Evolutionary conservation across 2,113 vertebrate genomes (phyloP), one percentile per base, ranked within the genome.

Genomic region (Heliornis fulica): DNA sequence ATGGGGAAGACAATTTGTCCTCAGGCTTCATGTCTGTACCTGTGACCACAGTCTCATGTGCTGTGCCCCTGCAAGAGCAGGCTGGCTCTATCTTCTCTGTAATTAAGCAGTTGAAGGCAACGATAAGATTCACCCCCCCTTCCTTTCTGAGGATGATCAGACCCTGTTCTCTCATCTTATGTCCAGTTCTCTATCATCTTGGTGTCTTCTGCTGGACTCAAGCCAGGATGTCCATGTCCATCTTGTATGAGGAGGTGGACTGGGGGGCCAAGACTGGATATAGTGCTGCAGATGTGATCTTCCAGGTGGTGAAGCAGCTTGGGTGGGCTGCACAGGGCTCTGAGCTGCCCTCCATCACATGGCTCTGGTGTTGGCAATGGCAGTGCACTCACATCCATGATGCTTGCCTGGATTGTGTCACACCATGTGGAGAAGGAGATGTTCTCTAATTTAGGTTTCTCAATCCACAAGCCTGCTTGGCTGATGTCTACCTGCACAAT

Each of bases 211-310:
- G 25, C 45, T 80, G 89, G 60, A 28, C 16, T 36, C 31, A 54
- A 56, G 17, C 53, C 46, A 32, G 25, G 4, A 7, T 41, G 40
- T 34, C 53, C 29, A 6, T 19, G 25, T 53, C 66, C 8, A 2
- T 38, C 56, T 38, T 31, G 36, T 82, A 20, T 18, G 4, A 5
- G 15, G 25, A n/a, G n/a, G n/a, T n/a, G n/a, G n/a, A n/a, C n/a
- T n/a, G 2, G 2, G 7, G 8, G 5, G 0, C 29, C 22, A 43
- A 43, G 36, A 11, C 48, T 57, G 38, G 43, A 6, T 14, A 2
- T 0, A 5, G 43, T 26, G 5, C 41, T 63, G 63, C 43, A 51
- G 29, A 10, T 13, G 29, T 15, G 41, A 19, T 63, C 76, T 50
- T 50, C 16, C 20, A n/a, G 32, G 10, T 32, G 61, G 60, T 28